Base-by-base conservation (phyloP, 2,888 invertebrate genomes). In the Gymnosoma rotundatum region DNA sequence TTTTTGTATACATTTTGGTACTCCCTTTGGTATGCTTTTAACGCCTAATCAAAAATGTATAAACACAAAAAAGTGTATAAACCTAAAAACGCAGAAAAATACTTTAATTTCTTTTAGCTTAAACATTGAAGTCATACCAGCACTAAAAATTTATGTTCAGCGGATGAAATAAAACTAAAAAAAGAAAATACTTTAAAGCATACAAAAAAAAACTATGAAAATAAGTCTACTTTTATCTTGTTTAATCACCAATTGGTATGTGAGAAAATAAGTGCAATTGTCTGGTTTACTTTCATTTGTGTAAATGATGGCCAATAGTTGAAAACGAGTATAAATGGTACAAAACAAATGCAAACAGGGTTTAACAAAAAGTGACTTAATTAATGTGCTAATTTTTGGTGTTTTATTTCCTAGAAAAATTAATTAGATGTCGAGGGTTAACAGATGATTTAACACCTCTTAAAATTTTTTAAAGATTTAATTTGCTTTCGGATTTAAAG, bases 241-340 rank as follows among this genome's bases (percentile, higher is more conserved):
- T 48, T 74, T n/a, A 38, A 80, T n/a, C 81, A 56, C 21, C 61
- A 61, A 58, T 63, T 70, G 74, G 78, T 74, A 75, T 78, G 83
- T 83, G 83, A 83, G 74, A 78, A 83, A 83, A 83, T 78, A 78
- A 78, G 74, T 70, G 63, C 83, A 78, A 78, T 79, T 74, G 78
- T 74, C 83, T 78, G 83, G 74, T 70, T 70, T 66, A 83, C 83
- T 83, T 83, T 83, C 83, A 74, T 78, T 78, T 72, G 73, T 61
- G 36, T 63, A 83, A 78, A 83, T 78, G 83, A 73, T 83, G 73
- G 69, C 78, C 56, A 76, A 74, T 52, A 73, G 56, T 64, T 58
- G n/a, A 61, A 69, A 58, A 70, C 38, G 12, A n/a, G 45, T 48
- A 50, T n/a, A 56, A 80, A 58, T 36, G 20, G 10, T 36, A 38